These are phyloP conservation scores for Lingula anatina DNA, from an alignment of 2,888 invertebrate species.

Conservation along the genomic window DNA sequence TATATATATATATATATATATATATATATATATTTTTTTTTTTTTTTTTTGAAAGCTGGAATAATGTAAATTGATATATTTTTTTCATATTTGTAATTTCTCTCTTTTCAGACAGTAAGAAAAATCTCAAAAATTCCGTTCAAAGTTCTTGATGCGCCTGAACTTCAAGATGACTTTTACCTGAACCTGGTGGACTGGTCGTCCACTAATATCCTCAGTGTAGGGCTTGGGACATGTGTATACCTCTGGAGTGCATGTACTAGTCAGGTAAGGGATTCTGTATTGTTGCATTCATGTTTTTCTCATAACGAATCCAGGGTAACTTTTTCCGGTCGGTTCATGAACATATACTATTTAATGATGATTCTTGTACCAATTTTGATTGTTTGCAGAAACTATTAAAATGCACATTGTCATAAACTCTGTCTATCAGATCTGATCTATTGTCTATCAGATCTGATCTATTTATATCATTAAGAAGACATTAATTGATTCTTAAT, in stretches of 20 bases:
- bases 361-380: background rate
- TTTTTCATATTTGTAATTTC: too few relatives aligned
- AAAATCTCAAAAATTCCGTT: conserved; percentile 98
- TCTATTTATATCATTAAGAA: too few relatives aligned
- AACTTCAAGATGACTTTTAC: conserved; percentile 98
- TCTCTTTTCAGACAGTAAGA: conserved; percentile 69
- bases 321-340: background rate
- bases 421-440: too few relatives aligned
- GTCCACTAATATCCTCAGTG: conserved; percentile 95
- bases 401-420: too few relatives aligned
- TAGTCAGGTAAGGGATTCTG: conserved; percentile 66
- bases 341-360: background rate
- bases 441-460: too few relatives aligned
- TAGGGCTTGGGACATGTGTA: conserved; percentile 94
- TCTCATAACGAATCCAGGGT: too few relatives aligned
- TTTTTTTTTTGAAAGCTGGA: too few relatives aligned
- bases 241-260: conserved; percentile 99
- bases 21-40: too few relatives aligned
- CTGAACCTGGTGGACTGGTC: conserved; percentile 99
- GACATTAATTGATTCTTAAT: too few relatives aligned
- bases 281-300: background rate
- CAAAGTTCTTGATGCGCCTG: conserved; percentile 94
- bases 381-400: background rate
- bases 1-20: too few relatives aligned
- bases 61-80: too few relatives aligned